Conservation (phyloP, 1,140 invertebrate species). For the Drosophila navojoa region DNA sequence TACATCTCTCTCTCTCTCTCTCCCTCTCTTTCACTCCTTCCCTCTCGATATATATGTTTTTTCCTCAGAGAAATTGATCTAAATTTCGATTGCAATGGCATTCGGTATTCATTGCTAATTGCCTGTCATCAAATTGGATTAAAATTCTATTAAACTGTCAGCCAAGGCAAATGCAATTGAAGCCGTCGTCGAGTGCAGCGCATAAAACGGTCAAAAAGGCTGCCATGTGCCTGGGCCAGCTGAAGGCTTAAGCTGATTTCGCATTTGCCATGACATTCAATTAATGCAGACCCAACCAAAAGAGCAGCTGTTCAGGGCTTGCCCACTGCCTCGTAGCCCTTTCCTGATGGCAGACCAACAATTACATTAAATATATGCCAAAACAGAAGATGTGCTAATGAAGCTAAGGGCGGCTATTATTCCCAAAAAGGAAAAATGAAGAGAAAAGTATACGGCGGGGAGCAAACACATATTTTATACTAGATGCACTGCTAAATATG, state of each 20-base stretch:
- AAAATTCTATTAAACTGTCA: constrained; percentile 51
- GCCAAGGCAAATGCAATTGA: constrained; percentile 29
- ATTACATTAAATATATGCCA: constrained; percentile 59
- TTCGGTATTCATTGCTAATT: constrained; percentile 41
- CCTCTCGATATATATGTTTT: background rate
- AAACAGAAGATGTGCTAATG: constrained; percentile 52
- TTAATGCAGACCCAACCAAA: constrained; percentile 39
- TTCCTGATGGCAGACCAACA: constrained; percentile 40
- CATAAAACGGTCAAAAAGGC: constrained; percentile 9
- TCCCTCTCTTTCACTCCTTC: background rate
- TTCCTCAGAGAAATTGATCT: background rate
- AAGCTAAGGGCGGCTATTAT: background rate
- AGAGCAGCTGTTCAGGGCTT: background rate
- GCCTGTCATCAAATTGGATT: constrained; percentile 50
- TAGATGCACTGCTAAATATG: no score
- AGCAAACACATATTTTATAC: background rate
- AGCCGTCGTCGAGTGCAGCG: constrained; percentile 32
- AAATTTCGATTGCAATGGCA: constrained; percentile 16
- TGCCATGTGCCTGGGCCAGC: constrained; percentile 32
- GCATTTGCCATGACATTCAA: constrained; percentile 66
- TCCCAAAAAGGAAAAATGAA: background rate
- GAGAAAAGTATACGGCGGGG: background rate
- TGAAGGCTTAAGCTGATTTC: constrained; percentile 63
- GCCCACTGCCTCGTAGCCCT: constrained; percentile 49
- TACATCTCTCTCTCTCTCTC: background rate